Evolutionary conservation across 1,140 invertebrate genomes (phyloP).

Genomic region (Gryon sp.): DNA sequence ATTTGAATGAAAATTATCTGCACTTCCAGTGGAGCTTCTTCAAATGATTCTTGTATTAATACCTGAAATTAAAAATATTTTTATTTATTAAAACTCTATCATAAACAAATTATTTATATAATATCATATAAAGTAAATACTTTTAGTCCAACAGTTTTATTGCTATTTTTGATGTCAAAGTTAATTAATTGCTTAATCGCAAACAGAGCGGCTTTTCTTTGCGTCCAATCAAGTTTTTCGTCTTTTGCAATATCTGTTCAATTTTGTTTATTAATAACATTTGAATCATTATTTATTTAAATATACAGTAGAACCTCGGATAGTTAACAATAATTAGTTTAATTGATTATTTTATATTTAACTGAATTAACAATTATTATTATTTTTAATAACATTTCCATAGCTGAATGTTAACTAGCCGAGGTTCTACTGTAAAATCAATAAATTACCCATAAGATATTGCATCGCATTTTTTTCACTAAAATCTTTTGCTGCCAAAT

Average conservation of each 20-base stretch:
- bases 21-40: slow-evolving; percentile 56
- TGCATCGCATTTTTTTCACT: slow-evolving; percentile 41
- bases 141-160: slow-evolving; percentile 53
- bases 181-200: slow-evolving; percentile 65
- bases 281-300: no score
- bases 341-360: neutral
- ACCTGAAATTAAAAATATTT: slow-evolving; percentile 9
- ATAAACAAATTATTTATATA: slow-evolving; percentile 56
- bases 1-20: slow-evolving; percentile 52
- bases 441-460: slow-evolving; percentile 61
- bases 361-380: neutral
- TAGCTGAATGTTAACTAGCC: no score
- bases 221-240: slow-evolving; percentile 53
- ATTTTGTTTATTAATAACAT: neutral
- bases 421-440: no score
- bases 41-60: slow-evolving; percentile 50
- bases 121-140: slow-evolving; percentile 13
- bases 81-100: no score
- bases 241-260: slow-evolving; percentile 48
- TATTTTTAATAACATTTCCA: no score
- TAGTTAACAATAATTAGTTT: neutral
- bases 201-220: slow-evolving; percentile 63
- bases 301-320: no score
- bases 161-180: slow-evolving; percentile 62
- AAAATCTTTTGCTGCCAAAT: slow-evolving; percentile 64